A percentile compares a stretch with the other conserved stretches of the same genome.
Evolutionary conservation across 2,888 invertebrate species (phyloP).

Genomic region (Dascillus cervinus): DNA sequence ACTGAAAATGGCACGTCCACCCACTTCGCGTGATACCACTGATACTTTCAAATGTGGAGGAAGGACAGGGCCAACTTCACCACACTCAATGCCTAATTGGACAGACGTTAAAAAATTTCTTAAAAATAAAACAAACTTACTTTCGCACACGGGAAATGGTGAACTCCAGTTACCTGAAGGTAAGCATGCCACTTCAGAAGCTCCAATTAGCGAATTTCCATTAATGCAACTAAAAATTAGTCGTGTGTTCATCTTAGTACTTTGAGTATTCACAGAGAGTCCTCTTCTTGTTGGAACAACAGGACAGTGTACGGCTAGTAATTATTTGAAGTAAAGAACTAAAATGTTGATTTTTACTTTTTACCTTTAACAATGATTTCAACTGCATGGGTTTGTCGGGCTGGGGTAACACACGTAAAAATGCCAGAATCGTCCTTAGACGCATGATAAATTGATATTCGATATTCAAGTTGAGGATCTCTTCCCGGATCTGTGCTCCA

Average conservation of each 20-base stretch:
- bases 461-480: conserved; percentile 70
- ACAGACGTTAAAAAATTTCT: too few relatives aligned
- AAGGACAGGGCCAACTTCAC: conserved; percentile 54
- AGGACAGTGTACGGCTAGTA: conserved; percentile 66
- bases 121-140: conserved; percentile 43
- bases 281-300: conserved; percentile 66
- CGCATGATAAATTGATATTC: conserved; percentile 74
- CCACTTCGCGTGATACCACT: conserved; percentile 70
- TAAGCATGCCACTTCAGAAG: conserved; percentile 64
- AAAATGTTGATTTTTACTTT: too few relatives aligned
- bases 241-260: conserved; percentile 66
- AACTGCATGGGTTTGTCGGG: conserved; percentile 70
- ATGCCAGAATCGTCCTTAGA: conserved; percentile 76
- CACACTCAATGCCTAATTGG: conserved; percentile 73
- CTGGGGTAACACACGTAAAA: conserved; percentile 80
- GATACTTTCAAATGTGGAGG: conserved; percentile 61
- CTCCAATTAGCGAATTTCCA: conserved; percentile 73
- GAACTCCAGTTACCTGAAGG: conserved; percentile 84
- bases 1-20: conserved; percentile 72
- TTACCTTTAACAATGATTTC: conserved; percentile 73
- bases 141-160: conserved; percentile 74
- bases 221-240: conserved; percentile 70
- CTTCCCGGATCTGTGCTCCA: conserved; percentile 77
- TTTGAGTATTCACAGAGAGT: conserved; percentile 61
- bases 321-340: conserved; percentile 1